Evolutionary conservation across 1,140 invertebrate species (phyloP).

Genomic region (Campoletis sonorensis): DNA sequence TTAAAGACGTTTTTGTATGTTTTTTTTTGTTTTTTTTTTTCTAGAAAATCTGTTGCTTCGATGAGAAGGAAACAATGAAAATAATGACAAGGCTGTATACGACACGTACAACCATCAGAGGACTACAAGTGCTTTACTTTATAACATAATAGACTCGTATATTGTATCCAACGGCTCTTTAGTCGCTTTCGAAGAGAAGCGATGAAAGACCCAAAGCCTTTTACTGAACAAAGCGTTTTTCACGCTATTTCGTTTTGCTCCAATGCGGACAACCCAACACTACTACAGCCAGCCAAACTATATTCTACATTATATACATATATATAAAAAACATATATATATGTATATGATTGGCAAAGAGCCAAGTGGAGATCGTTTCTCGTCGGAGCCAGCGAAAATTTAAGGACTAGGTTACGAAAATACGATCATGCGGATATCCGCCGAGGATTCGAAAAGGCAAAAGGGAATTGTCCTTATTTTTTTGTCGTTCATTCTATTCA

Average conservation of each 20-base stretch:
- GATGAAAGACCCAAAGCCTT: slow-evolving; percentile 21
- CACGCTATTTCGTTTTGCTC: slow-evolving; percentile 58
- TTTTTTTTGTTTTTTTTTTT: too few relatives aligned
- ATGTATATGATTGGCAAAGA: slow-evolving; percentile 48
- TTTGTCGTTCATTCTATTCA: neutral
- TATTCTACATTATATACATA: slow-evolving; percentile 39
- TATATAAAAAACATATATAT: too few relatives aligned
- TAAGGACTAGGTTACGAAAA: slow-evolving; percentile 56
- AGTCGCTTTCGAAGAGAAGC: neutral
- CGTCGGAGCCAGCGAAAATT: slow-evolving; percentile 57
- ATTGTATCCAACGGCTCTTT: slow-evolving; percentile 10
- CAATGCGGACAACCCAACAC: slow-evolving; percentile 48
- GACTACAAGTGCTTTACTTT: slow-evolving; percentile 7
- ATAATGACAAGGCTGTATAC: neutral
- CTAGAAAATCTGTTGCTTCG: slow-evolving; percentile 13
- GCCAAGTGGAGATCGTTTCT: slow-evolving; percentile 57
- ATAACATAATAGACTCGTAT: slow-evolving; percentile 7
- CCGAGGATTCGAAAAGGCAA: neutral
- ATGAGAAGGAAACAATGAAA: slow-evolving; percentile 27
- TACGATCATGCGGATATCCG: slow-evolving; percentile 39
- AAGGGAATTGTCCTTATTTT: slow-evolving; percentile 8
- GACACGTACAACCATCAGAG: neutral
- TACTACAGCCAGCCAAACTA: slow-evolving; percentile 50
- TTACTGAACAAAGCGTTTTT: slow-evolving; percentile 43
- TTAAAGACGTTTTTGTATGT: neutral